A percentile compares a stretch with the other conserved stretches of the same genome.
Conservation (phyloP, 2,888 invertebrate species). For the Hypercompe scribonia region DNA sequence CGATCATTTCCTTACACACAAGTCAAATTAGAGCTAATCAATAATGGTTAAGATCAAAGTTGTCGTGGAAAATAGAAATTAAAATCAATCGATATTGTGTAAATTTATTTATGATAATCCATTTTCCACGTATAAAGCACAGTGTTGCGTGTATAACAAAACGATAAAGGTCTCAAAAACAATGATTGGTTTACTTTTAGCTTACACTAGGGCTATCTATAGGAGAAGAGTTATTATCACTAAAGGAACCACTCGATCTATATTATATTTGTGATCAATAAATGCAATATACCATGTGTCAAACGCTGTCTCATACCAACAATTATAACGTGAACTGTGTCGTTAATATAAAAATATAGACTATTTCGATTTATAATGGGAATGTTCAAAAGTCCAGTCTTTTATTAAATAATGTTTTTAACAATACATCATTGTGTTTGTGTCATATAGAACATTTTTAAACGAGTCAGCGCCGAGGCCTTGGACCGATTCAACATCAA, state of each 20-base stretch:
- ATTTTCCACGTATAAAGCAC: slow-evolving; percentile 71
- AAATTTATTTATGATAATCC: slow-evolving; percentile 68
- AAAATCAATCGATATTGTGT: slow-evolving; percentile 65
- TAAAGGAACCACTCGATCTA: slow-evolving; percentile 54
- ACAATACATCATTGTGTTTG: slow-evolving; percentile 51
- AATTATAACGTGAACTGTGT: slow-evolving; percentile 45
- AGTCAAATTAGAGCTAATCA: slow-evolving; percentile 39
- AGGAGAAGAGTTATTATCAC: slow-evolving; percentile 39
- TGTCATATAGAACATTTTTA: slow-evolving; percentile 48
- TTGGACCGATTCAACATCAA: slow-evolving; percentile 64
- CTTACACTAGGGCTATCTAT: slow-evolving; percentile 47
- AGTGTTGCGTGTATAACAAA: slow-evolving; percentile 42
- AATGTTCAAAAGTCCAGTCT: slow-evolving; percentile 62
- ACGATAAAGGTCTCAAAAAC: slow-evolving; percentile 36
- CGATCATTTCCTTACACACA: slow-evolving; percentile 57
- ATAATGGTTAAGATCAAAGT: slow-evolving; percentile 33
- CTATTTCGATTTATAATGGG: slow-evolving; percentile 51
- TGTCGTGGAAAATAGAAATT: slow-evolving; percentile 79
- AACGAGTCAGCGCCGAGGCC: slow-evolving; percentile 43
- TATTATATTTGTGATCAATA: slow-evolving; percentile 53
- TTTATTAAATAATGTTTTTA: slow-evolving; percentile 48
- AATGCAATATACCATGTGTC: slow-evolving; percentile 56
- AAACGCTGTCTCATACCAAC: slow-evolving; percentile 45
- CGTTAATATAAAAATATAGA: slow-evolving; percentile 62
- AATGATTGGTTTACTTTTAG: slow-evolving; percentile 44